Percentiles rank a stretch among this genome's conserved stretches.
phyloP scores from a whole-genome alignment of 2,888 invertebrate species.

The Lottia scabra region DNA sequence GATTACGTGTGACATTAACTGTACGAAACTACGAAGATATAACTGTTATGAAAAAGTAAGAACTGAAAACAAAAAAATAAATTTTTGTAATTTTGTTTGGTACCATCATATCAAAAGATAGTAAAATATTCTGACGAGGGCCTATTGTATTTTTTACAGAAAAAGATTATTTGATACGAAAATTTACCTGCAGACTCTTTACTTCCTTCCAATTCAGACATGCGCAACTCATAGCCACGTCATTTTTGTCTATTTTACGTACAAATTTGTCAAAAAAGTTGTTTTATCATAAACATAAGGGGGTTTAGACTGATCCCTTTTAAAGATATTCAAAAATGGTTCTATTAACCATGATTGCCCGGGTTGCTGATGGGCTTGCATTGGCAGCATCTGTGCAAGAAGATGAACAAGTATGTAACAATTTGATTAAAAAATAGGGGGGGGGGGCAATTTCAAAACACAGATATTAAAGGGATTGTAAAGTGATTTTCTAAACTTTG shows the following conservation, averaged over 20 bases:
- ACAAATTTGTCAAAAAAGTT: background rate
- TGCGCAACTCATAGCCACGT: constrained; percentile 33
- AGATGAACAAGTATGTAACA: constrained; percentile 87
- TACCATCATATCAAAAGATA: too few species aligned
- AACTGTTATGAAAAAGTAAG: background rate
- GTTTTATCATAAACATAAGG: background rate
- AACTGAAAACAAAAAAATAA: too few species aligned
- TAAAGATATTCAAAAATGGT: constrained; percentile 79
- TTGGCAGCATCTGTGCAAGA: constrained; percentile 97
- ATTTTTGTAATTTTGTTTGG: background rate
- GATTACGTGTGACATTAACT: constrained; percentile 38
- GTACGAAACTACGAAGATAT: constrained; percentile 22
- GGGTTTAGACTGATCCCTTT: background rate
- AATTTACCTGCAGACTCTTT: too few species aligned
- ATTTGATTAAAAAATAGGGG: background rate
- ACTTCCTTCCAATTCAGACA: constrained; percentile 13
- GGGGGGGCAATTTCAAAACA: too few species aligned
- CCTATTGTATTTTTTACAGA: too few species aligned
- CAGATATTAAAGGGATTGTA: too few species aligned
- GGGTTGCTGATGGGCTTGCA: constrained; percentile 94
- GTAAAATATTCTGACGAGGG: too few species aligned
- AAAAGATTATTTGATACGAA: too few species aligned
- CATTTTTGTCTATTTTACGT: constrained; percentile 12
- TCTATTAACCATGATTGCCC: constrained; percentile 96
- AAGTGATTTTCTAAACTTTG: too few species aligned